Conservation (phyloP, 1,140 invertebrate species). For the Nilaparvata lugens region DNA sequence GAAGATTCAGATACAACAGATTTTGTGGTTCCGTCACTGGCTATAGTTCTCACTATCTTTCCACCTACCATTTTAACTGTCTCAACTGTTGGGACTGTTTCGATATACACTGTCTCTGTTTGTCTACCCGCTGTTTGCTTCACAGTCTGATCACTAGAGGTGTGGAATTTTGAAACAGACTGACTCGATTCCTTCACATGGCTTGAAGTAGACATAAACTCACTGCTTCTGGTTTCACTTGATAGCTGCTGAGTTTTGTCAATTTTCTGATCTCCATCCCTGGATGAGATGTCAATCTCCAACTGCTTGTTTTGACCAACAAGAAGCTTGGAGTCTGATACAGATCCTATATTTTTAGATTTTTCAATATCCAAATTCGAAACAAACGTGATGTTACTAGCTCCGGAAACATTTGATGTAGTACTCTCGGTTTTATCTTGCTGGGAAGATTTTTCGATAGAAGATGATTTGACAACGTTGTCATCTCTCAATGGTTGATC, state of each 20-base stretch:
- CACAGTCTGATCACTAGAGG: neutral
- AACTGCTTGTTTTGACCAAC: neutral
- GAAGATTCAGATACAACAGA: no score
- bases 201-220: no score
- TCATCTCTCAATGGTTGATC: no score
- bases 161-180: neutral
- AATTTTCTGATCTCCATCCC: neutral
- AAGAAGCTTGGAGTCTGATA: neutral
- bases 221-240: neutral
- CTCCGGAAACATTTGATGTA: no score
- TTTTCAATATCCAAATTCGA: neutral
- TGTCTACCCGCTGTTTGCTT: no score
- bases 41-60: slow-evolving; percentile 10
- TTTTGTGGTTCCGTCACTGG: neutral
- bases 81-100: slow-evolving; percentile 2
- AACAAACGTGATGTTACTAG: no score
- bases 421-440: no score
- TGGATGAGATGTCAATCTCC: neutral
- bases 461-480: no score
- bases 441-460: no score
- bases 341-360: neutral
- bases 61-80: slow-evolving; percentile 18
- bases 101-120: neutral
- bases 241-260: neutral
- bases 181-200: neutral